Evolutionary conservation across 2,113 vertebrate genomes (phyloP).

Genomic region (Gymnogyps californianus): DNA sequence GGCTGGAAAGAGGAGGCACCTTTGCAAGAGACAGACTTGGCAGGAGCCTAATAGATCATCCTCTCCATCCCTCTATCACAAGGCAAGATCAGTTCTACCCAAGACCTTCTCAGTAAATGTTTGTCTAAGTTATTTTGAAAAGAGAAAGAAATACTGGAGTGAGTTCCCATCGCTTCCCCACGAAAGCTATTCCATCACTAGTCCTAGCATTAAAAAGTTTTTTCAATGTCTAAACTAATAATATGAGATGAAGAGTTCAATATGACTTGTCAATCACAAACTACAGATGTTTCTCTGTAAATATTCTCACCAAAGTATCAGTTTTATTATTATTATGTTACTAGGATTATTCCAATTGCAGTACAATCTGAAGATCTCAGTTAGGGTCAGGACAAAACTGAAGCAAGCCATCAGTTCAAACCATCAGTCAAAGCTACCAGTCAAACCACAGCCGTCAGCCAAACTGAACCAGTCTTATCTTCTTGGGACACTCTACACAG

Average conservation of each 20-base stretch:
- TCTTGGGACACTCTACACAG: background rate
- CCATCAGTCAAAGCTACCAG: background rate
- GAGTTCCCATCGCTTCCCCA: background rate
- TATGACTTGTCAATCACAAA: background rate
- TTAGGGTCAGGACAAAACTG: background rate
- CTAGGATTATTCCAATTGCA: background rate
- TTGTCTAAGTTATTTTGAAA: background rate
- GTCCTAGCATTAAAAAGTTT: background rate
- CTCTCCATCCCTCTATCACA: background rate
- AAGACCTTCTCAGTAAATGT: background rate
- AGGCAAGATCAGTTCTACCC: background rate
- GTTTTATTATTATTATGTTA: background rate
- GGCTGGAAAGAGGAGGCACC: background rate
- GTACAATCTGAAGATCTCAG: background rate
- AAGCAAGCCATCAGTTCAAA: background rate
- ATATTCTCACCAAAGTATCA: background rate
- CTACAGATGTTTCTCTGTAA: background rate
- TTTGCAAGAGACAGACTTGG: background rate
- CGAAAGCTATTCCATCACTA: background rate
- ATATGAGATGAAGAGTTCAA: background rate
- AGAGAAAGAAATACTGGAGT: background rate
- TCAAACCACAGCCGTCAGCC: background rate
- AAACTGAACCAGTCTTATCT: background rate
- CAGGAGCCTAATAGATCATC: background rate
- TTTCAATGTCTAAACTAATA: background rate